Percentiles rank a stretch among this genome's conserved stretches.
These are phyloP conservation scores for Muntiacus muntjak DNA, from an alignment of 2,113 vertebrate genomes.

Conservation along the genomic window DNA sequence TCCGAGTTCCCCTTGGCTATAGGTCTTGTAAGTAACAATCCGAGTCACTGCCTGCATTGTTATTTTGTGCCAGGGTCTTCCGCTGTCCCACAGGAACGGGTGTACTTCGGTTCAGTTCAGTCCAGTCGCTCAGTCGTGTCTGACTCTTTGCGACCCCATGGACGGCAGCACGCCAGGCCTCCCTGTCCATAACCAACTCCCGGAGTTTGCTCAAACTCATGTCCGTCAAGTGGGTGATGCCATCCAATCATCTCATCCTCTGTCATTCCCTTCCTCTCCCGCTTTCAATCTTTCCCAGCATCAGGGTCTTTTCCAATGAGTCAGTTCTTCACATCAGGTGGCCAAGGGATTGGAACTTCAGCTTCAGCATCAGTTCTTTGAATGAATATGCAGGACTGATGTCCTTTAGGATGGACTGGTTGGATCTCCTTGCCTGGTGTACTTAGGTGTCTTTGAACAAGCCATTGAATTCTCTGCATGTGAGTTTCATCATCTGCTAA, in stretches of 20 bases:
- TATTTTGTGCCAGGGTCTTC: neutral
- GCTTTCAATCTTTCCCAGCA: neutral
- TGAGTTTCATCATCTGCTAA: neutral
- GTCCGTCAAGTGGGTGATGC: rapidly evolving
- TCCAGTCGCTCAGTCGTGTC: rapidly evolving
- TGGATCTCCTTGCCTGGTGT: neutral
- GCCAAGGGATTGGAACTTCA: neutral
- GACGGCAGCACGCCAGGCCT: neutral
- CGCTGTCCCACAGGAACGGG: neutral
- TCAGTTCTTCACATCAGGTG: neutral
- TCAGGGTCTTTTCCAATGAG: neutral
- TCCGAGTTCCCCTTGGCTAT: slow-evolving; percentile 18
- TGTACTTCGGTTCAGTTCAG: neutral
- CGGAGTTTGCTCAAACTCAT: neutral
- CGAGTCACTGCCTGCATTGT: neutral
- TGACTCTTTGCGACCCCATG: neutral
- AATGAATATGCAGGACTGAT: neutral
- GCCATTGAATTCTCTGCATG: neutral
- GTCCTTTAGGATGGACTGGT: neutral
- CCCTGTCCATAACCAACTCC: neutral
- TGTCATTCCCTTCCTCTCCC: neutral
- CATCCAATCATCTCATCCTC: neutral
- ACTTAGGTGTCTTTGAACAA: neutral
- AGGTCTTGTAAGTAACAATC: slow-evolving; percentile 27
- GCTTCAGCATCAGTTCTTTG: neutral